phyloP scores from a whole-genome alignment of 2,797 vertebrate species.

The Silurus aristotelis region DNA sequence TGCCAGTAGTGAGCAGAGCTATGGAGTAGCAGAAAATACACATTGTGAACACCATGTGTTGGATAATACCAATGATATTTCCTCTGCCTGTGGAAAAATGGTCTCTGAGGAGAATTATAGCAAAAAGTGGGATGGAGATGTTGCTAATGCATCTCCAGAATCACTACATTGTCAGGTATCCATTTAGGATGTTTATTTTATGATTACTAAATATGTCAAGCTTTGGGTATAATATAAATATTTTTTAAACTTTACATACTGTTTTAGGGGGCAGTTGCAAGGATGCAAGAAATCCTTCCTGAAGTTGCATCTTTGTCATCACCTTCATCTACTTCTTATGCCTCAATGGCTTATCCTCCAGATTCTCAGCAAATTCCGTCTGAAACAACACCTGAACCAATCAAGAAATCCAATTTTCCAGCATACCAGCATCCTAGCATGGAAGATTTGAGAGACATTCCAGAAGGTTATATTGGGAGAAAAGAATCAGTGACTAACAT shows the following conservation, averaged over 20 bases:
- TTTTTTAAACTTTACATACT: neutral
- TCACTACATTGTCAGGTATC: neutral
- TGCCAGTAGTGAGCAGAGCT: neutral
- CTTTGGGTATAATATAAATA: neutral
- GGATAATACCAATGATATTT: neutral
- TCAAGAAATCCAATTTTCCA: neutral
- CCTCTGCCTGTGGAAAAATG: neutral
- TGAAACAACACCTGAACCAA: neutral
- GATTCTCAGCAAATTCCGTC: neutral
- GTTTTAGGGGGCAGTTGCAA: neutral
- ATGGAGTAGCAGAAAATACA: neutral
- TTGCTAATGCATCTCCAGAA: neutral
- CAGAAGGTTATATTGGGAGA: conserved; percentile 14
- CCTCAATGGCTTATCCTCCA: neutral
- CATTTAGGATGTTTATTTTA: neutral
- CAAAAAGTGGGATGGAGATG: neutral
- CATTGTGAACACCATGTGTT: neutral
- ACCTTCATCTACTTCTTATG: no score
- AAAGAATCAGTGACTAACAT: neutral
- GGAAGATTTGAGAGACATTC: neutral
- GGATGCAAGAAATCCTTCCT: neutral
- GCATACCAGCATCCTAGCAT: neutral
- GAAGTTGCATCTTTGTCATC: neutral
- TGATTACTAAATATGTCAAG: neutral
- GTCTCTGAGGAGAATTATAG: neutral